Evolutionary conservation across 1,140 invertebrate genomes (phyloP).

Genomic region (Aethina tumida): DNA sequence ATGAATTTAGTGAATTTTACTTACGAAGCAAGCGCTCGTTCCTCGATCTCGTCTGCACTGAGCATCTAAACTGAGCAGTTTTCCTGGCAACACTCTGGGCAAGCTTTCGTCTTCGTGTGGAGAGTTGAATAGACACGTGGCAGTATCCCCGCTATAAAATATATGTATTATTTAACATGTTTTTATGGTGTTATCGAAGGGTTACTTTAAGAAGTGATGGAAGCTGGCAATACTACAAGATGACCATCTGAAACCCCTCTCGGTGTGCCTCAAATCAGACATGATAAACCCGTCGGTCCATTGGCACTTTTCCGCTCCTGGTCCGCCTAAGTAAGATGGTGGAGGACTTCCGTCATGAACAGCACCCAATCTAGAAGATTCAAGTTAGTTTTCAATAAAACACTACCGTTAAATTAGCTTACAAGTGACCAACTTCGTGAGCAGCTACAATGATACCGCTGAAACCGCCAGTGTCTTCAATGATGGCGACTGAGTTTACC

Average conservation of each 20-base stretch:
- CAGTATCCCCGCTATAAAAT: slow-evolving; percentile 75
- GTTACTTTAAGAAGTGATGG: slow-evolving; percentile 91
- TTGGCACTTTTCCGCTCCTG: slow-evolving; percentile 88
- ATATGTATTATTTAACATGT: background rate
- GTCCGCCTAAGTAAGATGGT: slow-evolving; percentile 86
- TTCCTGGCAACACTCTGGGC: slow-evolving; percentile 80
- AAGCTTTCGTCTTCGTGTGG: slow-evolving; percentile 87
- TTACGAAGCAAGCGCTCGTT: slow-evolving; percentile 80
- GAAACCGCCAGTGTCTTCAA: slow-evolving; percentile 92
- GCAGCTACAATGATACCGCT: slow-evolving; percentile 93
- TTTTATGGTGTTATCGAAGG: slow-evolving; percentile 3
- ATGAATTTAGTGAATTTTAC: slow-evolving; percentile 28
- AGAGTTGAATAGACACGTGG: slow-evolving; percentile 86
- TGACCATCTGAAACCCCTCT: slow-evolving; percentile 91
- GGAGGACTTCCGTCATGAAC: slow-evolving; percentile 92
- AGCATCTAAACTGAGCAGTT: slow-evolving; percentile 79
- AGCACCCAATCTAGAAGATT: slow-evolving; percentile 66
- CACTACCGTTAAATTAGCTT: slow-evolving; percentile 43
- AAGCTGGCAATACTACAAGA: slow-evolving; percentile 89
- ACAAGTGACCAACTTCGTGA: slow-evolving; percentile 95
- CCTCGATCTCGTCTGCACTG: slow-evolving; percentile 89
- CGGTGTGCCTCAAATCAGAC: slow-evolving; percentile 88
- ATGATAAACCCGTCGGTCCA: slow-evolving; percentile 96
- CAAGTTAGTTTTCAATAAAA: background rate
- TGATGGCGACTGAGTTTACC: slow-evolving; percentile 92